Percentiles rank a stretch among this genome's conserved stretches.
phyloP scores from a whole-genome alignment of 2,797 vertebrate genomes.

The Lepus townsendii region DNA sequence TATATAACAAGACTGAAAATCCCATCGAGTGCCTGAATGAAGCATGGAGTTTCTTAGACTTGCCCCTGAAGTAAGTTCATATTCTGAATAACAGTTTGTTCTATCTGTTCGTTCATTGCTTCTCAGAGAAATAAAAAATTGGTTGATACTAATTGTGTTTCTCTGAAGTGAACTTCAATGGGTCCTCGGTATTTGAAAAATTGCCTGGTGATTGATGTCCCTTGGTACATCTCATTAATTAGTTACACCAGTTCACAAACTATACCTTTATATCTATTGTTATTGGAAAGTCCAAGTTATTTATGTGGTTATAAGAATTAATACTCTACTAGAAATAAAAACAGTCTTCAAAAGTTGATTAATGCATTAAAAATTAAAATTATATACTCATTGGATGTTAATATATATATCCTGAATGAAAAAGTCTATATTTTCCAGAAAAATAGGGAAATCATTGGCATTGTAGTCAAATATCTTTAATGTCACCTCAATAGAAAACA shows the following conservation, averaged over 20 bases:
- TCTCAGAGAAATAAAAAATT: slow-evolving; percentile 2
- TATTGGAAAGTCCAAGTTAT: background rate
- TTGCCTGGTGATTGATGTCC: background rate
- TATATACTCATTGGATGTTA: background rate
- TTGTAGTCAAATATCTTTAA: background rate
- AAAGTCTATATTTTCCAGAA: background rate
- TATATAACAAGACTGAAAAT: background rate
- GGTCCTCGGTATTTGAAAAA: background rate
- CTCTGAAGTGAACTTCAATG: background rate
- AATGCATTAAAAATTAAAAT: background rate
- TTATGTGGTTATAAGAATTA: background rate
- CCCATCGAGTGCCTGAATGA: background rate
- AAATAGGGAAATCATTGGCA: background rate
- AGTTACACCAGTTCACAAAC: background rate
- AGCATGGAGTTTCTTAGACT: background rate
- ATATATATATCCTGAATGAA: background rate
- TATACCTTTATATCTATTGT: background rate
- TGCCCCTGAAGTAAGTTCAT: background rate
- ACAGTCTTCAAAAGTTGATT: background rate
- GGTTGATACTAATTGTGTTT: background rate
- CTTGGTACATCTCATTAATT: background rate
- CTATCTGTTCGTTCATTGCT: background rate
- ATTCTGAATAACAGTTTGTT: background rate
- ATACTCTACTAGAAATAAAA: slow-evolving; percentile 16
- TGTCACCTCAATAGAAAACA: background rate